Evolutionary conservation across 2,797 vertebrate species (phyloP).

Genomic region (Danio choprae): DNA sequence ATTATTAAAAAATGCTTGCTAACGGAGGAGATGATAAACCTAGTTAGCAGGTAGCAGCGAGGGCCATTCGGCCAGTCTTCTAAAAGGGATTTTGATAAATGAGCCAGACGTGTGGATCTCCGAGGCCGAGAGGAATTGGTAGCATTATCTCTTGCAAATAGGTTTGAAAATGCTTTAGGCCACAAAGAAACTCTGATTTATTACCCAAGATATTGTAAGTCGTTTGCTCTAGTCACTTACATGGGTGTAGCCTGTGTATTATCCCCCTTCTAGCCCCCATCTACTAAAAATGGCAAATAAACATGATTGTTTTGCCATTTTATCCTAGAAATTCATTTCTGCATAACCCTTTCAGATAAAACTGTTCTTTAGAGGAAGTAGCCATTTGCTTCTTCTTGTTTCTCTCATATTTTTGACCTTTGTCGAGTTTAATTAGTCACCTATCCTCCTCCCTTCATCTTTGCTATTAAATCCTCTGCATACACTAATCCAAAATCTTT

Average conservation of each 20-base stretch:
- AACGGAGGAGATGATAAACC: background rate
- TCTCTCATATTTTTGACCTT: slow-evolving; percentile 2
- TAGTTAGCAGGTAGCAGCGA: slow-evolving; percentile 63
- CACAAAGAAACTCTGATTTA: slow-evolving; percentile 76
- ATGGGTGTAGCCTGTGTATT: slow-evolving; percentile 55
- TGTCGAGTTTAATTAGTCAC: slow-evolving; percentile 39
- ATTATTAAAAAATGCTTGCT: background rate
- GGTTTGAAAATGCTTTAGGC: slow-evolving; percentile 80
- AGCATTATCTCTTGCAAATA: slow-evolving; percentile 83
- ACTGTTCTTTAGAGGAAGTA: background rate
- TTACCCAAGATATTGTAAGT: slow-evolving; percentile 71
- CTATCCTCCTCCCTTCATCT: slow-evolving; percentile 14
- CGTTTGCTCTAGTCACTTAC: slow-evolving; percentile 61
- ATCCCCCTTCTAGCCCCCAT: background rate
- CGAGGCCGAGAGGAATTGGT: slow-evolving; percentile 75
- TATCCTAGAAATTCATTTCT: background rate
- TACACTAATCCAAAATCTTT: slow-evolving; percentile 45
- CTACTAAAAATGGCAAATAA: slow-evolving; percentile 45
- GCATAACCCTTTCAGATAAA: background rate
- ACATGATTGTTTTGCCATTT: slow-evolving; percentile 33
- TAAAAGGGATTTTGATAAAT: slow-evolving; percentile 81
- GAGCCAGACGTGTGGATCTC: slow-evolving; percentile 71
- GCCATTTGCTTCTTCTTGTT: slow-evolving; percentile 4
- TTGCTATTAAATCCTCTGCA: slow-evolving; percentile 31
- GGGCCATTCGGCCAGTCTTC: slow-evolving; percentile 54